phyloP scores from a whole-genome alignment of 2,888 invertebrate species.

The Drosophila eohydei region DNA sequence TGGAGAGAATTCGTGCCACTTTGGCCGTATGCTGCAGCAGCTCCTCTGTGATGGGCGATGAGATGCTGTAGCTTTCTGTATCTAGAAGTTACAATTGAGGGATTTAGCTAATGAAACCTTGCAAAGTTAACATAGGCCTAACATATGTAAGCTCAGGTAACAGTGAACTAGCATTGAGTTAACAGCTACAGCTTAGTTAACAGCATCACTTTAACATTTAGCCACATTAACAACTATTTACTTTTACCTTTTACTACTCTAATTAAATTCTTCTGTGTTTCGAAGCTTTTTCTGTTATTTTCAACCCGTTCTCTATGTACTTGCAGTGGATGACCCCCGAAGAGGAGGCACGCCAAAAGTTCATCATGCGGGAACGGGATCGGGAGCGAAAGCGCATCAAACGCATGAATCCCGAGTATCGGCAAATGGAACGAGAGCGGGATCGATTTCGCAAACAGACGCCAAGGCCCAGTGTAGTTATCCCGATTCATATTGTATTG shows the following conservation, averaged over 20 bases:
- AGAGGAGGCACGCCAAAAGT: conserved; percentile 80
- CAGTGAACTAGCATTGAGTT: background rate
- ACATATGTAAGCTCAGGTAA: background rate
- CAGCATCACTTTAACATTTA: background rate
- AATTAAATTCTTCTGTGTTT: conserved; percentile 5
- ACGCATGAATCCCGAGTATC: conserved; percentile 80
- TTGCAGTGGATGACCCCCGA: conserved; percentile 80
- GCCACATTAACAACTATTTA: background rate
- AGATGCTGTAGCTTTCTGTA: conserved; percentile 88
- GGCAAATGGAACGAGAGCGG: conserved; percentile 77
- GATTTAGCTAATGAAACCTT: background rate
- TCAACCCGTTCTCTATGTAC: conserved; percentile 55
- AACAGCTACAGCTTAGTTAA: background rate
- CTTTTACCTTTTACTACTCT: background rate
- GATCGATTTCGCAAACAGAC: conserved; percentile 81
- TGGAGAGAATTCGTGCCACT: conserved; percentile 88
- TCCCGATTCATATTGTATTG: conserved; percentile 44
- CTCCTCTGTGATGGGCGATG: conserved; percentile 88
- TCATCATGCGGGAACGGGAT: conserved; percentile 78
- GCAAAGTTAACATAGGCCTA: background rate
- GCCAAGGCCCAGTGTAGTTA: conserved; percentile 80
- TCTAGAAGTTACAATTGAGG: conserved; percentile 83
- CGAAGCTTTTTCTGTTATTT: conserved; percentile 34
- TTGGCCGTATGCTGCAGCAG: conserved; percentile 88
- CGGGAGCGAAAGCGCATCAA: conserved; percentile 79